A percentile compares a stretch with the other conserved stretches of the same genome.
These are phyloP conservation scores for Paradoxurus hermaphroditus DNA, from an alignment of 2,113 vertebrate species.

Conservation along the genomic window DNA sequence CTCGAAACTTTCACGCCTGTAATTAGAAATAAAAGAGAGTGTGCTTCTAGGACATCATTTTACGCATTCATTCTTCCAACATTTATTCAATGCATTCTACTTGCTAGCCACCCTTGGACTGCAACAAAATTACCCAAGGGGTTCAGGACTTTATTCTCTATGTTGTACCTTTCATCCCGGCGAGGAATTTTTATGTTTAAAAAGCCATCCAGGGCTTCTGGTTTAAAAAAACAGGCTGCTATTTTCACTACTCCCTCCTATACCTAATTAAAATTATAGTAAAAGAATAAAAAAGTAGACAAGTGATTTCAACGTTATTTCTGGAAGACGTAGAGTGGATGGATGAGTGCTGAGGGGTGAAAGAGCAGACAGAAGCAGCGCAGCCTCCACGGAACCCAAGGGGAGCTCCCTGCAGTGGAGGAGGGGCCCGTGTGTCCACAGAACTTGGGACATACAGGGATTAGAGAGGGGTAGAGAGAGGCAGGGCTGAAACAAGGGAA, in stretches of 20 bases:
- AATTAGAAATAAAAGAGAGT: neutral
- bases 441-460: neutral
- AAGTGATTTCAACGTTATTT: neutral
- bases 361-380: neutral
- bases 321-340: neutral
- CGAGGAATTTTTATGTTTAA: neutral
- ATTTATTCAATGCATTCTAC: neutral
- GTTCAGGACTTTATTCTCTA: neutral
- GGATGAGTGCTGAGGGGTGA: neutral
- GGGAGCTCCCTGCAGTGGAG: neutral
- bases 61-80: neutral
- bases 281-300: neutral
- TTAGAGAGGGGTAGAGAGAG: neutral
- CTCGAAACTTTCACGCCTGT: neutral
- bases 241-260: neutral
- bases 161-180: neutral
- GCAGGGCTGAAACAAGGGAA: neutral
- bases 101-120: neutral
- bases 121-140: neutral
- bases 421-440: neutral
- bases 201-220: neutral
- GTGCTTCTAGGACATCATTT: neutral
- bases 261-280: neutral
- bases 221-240: neutral
- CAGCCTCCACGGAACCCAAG: neutral